phyloP scores from a whole-genome alignment of 2,888 invertebrate genomes.

The Agriopis marginaria region DNA sequence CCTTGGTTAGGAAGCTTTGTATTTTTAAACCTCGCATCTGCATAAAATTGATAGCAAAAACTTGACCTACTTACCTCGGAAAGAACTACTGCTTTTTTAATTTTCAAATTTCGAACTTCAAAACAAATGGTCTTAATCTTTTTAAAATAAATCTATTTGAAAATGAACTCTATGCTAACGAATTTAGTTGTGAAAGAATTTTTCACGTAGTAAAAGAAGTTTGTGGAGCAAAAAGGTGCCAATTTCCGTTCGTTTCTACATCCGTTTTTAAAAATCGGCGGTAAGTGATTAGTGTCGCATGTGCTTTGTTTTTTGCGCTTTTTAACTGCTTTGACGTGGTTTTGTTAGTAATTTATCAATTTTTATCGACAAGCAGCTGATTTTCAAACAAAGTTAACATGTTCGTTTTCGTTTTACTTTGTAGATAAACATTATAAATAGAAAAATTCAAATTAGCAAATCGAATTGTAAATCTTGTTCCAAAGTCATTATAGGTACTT shows the following conservation, averaged over 20 bases:
- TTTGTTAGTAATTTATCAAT: conserved; percentile 72
- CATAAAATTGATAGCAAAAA: conserved; percentile 85
- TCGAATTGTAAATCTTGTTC: no score
- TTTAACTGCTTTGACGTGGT: conserved; percentile 69
- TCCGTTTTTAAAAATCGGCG: conserved; percentile 83
- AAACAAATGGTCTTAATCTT: conserved; percentile 22
- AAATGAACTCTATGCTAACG: conserved; percentile 45
- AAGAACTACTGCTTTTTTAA: conserved; percentile 46
- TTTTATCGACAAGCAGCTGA: conserved; percentile 74
- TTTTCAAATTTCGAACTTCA: conserved; percentile 44
- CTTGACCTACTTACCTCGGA: conserved; percentile 70
- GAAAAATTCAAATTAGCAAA: no score
- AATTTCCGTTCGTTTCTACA: conserved; percentile 82
- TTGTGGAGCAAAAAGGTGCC: conserved; percentile 76
- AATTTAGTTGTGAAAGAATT: conserved; percentile 38
- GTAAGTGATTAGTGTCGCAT: conserved; percentile 79
- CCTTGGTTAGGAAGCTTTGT: conserved; percentile 63
- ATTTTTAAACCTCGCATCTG: conserved; percentile 78
- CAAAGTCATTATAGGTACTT: no score
- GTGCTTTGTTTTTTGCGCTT: conserved; percentile 74
- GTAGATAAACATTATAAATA: neutral
- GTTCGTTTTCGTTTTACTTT: conserved; percentile 52
- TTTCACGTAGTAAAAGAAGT: conserved; percentile 34
- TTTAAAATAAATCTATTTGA: conserved; percentile 26
- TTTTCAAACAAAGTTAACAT: conserved; percentile 50